Conservation (phyloP, 2,888 invertebrate genomes). For the Hydrotaea cyrtoneurina region DNA sequence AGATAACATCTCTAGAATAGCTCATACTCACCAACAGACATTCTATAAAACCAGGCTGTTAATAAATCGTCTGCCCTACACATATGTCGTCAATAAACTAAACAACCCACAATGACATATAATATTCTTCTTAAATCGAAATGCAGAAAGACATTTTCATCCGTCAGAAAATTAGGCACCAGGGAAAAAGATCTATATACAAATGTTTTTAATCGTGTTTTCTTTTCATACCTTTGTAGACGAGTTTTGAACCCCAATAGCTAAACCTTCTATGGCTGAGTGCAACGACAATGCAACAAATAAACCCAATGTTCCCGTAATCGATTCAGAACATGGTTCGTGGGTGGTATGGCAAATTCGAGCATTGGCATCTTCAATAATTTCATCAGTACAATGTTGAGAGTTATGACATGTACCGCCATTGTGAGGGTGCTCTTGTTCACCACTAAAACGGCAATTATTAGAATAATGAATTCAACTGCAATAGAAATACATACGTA, state of each 20-base stretch:
- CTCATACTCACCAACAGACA: too few relatives aligned
- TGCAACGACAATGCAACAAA: constrained; percentile 89
- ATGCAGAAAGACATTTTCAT: too few relatives aligned
- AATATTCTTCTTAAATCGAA: too few relatives aligned
- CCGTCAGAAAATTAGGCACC: too few relatives aligned
- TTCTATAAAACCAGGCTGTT: too few relatives aligned
- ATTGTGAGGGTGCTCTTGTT: background rate
- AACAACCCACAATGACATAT: too few relatives aligned
- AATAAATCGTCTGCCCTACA: too few relatives aligned
- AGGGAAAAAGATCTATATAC: too few relatives aligned
- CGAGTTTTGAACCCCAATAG: constrained; percentile 88
- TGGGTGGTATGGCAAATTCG: constrained; percentile 85
- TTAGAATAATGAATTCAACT: background rate
- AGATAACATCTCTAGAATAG: too few relatives aligned
- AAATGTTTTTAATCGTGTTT: too few relatives aligned
- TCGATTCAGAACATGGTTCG: constrained; percentile 84
- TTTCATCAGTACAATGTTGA: constrained; percentile 71
- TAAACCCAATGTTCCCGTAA: constrained; percentile 85
- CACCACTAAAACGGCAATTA: background rate
- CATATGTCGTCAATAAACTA: too few relatives aligned
- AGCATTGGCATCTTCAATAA: constrained; percentile 76
- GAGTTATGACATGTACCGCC: background rate
- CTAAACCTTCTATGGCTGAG: constrained; percentile 89
- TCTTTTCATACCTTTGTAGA: constrained; percentile 83
- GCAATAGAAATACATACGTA: constrained; percentile 21